Percentiles rank a stretch among this genome's conserved stretches.
phyloP scores from a whole-genome alignment of 2,113 vertebrate genomes.

The Anhinga rufa region DNA sequence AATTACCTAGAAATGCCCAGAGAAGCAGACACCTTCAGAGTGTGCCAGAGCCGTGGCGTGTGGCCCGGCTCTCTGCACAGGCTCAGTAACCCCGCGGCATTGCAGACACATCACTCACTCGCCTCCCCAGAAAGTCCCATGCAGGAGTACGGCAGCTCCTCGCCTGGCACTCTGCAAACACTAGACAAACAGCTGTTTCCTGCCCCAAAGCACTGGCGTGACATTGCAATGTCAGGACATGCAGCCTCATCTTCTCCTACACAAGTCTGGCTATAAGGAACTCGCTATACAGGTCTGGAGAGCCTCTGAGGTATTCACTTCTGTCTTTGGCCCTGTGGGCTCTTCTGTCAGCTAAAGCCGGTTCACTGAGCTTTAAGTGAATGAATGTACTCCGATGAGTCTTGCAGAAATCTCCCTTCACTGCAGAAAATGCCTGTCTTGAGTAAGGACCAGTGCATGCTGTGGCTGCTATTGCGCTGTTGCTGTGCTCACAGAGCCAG shows the following conservation, averaged over 20 bases:
- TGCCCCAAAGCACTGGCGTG: not conserved
- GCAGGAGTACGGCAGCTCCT: not conserved
- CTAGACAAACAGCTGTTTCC: not conserved
- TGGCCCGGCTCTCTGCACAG: accelerated
- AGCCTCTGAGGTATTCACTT: not conserved
- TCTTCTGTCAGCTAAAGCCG: not conserved
- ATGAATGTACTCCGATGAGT: not conserved
- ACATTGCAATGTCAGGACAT: not conserved
- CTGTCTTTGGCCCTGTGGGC: not conserved
- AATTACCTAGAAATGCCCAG: not conserved
- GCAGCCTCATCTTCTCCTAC: not conserved
- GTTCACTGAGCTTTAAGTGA: not conserved
- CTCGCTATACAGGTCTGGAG: not conserved
- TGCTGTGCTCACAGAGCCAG: not conserved
- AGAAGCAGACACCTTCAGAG: not conserved
- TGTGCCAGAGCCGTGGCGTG: not conserved
- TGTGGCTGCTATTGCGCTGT: not conserved
- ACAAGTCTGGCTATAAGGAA: not conserved
- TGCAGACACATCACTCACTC: accelerated
- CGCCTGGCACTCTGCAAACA: not conserved
- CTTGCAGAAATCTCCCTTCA: not conserved
- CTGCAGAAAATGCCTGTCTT: not conserved
- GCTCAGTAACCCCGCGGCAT: not conserved
- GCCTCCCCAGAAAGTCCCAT: not conserved
- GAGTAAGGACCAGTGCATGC: not conserved